Base-by-base conservation (phyloP, 2,888 invertebrate species). In the Sturmia bella region DNA sequence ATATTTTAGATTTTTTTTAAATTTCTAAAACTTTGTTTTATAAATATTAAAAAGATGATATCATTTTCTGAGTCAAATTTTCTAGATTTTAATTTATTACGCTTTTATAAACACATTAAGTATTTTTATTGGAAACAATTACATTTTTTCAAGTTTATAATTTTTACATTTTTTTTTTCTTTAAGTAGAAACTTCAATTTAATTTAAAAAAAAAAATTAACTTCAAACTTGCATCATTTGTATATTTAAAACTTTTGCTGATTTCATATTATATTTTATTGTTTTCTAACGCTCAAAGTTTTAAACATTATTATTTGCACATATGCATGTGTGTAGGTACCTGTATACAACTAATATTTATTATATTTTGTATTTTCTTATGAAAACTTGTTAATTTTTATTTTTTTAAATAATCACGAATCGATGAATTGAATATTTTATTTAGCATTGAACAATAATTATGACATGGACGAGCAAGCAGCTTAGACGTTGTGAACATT, bases 391-490 rank as follows among this genome's bases (percentile, higher is more conserved):
- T 70, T 70, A 77, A 77, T 70, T 57, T 64, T 64, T 70, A 56
- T 68, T 37, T 45, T 64, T 37, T 41, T 15, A 59, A 76, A 52
- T 41, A 32, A 68, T 68, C 27, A 75, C 19, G 50, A 75, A 75
- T 66, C 66, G 41, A n/a, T 50, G 21, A 21, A 76, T 79, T 69
- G 43, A 72, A 78, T 73, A 69, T 81, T 68, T 63, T 32, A 5
- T 1, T 32, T 81, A 81, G 63, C 81, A 81, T 81, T 77, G 75
- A 81, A 72, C 43, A 63, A 21, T 48, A 70, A 76, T 70, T 74
- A 64, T 68, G 66, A 52, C 41, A 24, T 41, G 43, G 21, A 39
- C 9, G 13, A 15, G 15, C 24, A 12, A 17, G 13, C 6, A 11
- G 13, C 5, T 48, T 27, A 70, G 13, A 41, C 41, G 41, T 37